Evolutionary conservation across 2,113 vertebrate species (phyloP), one percentile per base, ranked within the genome.

Genomic region (Oxyruncus cristatus): DNA sequence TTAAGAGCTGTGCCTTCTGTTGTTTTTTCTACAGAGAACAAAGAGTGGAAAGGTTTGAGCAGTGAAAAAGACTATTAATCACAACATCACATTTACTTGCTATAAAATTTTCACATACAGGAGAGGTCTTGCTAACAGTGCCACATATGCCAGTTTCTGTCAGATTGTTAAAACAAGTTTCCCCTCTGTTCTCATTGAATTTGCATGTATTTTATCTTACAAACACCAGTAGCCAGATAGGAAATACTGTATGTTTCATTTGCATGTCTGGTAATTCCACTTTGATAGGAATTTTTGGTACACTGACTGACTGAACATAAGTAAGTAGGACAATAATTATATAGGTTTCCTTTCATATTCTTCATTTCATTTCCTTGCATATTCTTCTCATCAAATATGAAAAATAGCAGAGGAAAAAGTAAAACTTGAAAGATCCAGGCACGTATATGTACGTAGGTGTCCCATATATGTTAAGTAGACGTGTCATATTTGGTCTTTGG

Each of bases 191-290:
- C 27, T 89, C 44, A 73, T 59, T 84, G 80, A 32, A 89, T 90
- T 89, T 92, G 73, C 33, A 63, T 75, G 46, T 71, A 42, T 96
- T 93, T 95, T 92, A 21, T 88, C 62, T 92, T 91, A 33, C 72
- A 86, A 81, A 67, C 77, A 61, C 32, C 61, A 80, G 55, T 55
- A 93, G 46, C 78, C 59, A 39, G 46, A n/a, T 84, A 59, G 73
- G 42, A 85, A 81, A 89, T 68, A 21, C 39, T 87, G 10, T 77
- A 18, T 88, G 49, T 80, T 90, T 75, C 41, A 72, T 95, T 97
- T 93, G 63, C 91, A 90, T 93, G 44, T 76, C 62, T 96, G 63
- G 84, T 93, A 97, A 82, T 88, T 92, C 53, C 84, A 85, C 53
- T 59, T 91, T 0, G 8, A 42, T 61, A 70, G 78, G 77, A 95